phyloP scores from a whole-genome alignment of 2,797 vertebrate genomes.

The Trichosurus vulpecula region DNA sequence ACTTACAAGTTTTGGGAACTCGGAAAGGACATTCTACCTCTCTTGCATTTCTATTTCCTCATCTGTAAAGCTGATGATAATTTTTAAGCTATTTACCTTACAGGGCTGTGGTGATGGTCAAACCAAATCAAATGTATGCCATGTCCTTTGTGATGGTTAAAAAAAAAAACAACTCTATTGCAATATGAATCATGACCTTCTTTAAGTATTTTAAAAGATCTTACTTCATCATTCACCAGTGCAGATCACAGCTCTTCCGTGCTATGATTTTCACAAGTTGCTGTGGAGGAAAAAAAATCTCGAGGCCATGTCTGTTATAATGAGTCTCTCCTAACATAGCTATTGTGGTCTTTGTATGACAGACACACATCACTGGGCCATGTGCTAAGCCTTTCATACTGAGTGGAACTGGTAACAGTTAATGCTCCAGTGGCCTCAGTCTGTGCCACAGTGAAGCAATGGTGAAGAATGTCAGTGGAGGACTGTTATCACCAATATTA shows the following conservation, averaged over 20 bases:
- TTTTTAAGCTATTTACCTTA: background rate
- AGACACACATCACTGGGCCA: background rate
- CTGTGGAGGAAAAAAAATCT: background rate
- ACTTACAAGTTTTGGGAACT: background rate
- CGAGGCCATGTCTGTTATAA: background rate
- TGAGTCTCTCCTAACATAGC: background rate
- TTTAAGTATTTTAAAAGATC: background rate
- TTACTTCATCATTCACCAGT: background rate
- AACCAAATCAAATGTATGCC: background rate
- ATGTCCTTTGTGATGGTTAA: background rate
- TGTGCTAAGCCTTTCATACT: background rate
- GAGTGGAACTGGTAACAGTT: background rate
- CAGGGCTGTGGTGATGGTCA: background rate
- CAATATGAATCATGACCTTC: background rate
- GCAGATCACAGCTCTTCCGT: background rate
- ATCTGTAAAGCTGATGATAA: background rate
- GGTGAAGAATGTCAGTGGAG: background rate
- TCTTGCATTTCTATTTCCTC: background rate
- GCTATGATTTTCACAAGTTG: background rate
- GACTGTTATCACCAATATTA: background rate
- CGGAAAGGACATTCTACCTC: background rate
- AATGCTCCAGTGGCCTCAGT: background rate
- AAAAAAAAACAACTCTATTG: background rate
- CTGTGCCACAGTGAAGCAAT: background rate
- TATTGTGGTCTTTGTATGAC: background rate